These are phyloP conservation scores for Leptodactylus fuscus DNA, from an alignment of 2,113 vertebrate genomes.

Conservation along the genomic window DNA sequence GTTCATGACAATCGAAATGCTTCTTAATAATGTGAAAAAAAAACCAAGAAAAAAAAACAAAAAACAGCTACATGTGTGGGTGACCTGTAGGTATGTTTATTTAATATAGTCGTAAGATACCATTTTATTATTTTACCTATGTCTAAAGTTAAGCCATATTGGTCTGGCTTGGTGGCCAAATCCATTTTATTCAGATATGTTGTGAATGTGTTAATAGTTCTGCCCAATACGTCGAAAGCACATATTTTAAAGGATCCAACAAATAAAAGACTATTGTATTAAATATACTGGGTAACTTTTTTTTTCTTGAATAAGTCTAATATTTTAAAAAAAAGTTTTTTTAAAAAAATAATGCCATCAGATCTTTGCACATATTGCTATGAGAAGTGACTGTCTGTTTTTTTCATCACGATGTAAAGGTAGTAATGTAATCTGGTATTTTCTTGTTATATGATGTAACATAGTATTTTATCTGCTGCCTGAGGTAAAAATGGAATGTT, in stretches of 20 bases:
- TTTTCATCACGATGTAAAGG: too few relatives aligned
- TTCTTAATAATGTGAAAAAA: constrained; percentile 33
- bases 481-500: too few relatives aligned
- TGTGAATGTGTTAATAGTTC: constrained; percentile 15
- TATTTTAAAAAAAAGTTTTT: too few relatives aligned
- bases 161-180: neutral
- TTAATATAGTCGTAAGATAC: constrained; percentile 16
- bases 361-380: too few relatives aligned
- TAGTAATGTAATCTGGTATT: too few relatives aligned
- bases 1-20: constrained; percentile 23
- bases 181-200: constrained; percentile 23
- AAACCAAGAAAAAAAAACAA: neutral
- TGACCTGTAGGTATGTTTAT: constrained; percentile 41
- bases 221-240: constrained; percentile 3
- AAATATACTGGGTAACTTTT: neutral
- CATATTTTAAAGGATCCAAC: constrained; percentile 14
- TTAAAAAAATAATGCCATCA: too few relatives aligned
- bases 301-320: neutral
- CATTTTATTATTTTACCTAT: neutral
- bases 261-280: constrained; percentile 43
- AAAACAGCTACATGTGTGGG: constrained; percentile 17
- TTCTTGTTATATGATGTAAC: too few relatives aligned
- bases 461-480: too few relatives aligned
- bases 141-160: constrained; percentile 17
- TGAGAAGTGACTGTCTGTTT: too few relatives aligned